Evolutionary conservation across 1,140 invertebrate species (phyloP), one percentile per base, ranked within the genome.

Genomic region (Lutraria rhynchaena): DNA sequence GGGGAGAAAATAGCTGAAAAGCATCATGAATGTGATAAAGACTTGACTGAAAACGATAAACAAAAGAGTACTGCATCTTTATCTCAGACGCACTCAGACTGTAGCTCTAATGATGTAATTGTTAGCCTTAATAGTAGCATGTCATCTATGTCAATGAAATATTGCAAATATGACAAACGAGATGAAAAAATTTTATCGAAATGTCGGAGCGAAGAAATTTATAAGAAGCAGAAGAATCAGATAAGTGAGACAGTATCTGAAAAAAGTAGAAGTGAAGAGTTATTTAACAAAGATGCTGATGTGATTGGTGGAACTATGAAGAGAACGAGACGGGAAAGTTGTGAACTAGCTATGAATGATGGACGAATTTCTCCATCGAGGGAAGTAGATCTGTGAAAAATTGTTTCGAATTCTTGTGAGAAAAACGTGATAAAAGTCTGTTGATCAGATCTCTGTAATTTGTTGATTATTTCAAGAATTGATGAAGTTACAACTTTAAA

Each of bases 261-360:
- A 22, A 84, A 81, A 37, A 78, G 80, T 71, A 81, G 83, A 55
- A 84, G 83, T 80, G 73, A 81, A 33, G 74, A 82, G 67, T 74
- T 80, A n/a, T 85, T 44, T 81, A 69, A 76, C 70, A 69, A 67
- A 65, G 49, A 73, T 22, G 49, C 46, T 67, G 77, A 58, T 46
- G 17, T 65, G 33, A 17, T 55, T 13, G 17, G 74, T 57, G 33
- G 74, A 41, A 41, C 63, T 49, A 51, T 71, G 44, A 65, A 67
- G 60, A 24, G 80, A 9, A 37, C 85, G 3, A 71, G 89, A 24
- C 83, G 87, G 33, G 82, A 83, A 37, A 90, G 89, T 60, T 89
- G 87, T 74, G 89, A 90, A 82, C 71, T 89, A 17, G 89, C 89
- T 19, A 75, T 85, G 55, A 51, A 89, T 55, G 83, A 87, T 37